phyloP scores from a whole-genome alignment of 2,888 invertebrate species.

The Andrena marginata region DNA sequence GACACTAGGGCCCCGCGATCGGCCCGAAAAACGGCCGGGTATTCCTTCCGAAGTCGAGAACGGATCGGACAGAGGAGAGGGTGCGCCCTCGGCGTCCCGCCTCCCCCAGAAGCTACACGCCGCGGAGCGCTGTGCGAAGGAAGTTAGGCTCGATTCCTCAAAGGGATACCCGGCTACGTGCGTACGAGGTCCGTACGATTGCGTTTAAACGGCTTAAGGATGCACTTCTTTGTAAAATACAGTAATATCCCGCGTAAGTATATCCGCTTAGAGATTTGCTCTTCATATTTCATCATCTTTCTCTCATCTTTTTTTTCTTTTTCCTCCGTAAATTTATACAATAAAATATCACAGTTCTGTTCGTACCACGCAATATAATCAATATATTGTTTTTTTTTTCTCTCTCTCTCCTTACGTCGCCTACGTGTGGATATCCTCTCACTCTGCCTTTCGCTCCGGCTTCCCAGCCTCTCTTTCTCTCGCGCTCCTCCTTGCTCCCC shows the following conservation, averaged over 20 bases:
- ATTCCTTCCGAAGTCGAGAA: conserved; percentile 66
- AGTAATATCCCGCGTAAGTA: conserved; percentile 76
- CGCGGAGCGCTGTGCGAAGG: not conserved
- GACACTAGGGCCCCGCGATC: conserved; percentile 73
- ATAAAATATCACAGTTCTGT: conserved; percentile 85
- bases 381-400: conserved; percentile 73
- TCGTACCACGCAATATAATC: conserved; percentile 84
- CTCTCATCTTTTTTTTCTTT: conserved; percentile 64
- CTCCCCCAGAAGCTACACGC: conserved; percentile 6
- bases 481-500: conserved; percentile 6
- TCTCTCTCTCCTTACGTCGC: conserved; percentile 71
- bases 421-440: conserved; percentile 58
- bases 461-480: conserved; percentile 35
- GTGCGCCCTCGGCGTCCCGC: conserved; percentile 25
- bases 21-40: conserved; percentile 68
- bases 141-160: conserved; percentile 36
- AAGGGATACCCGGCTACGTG: conserved; percentile 65
- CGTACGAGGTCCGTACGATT: conserved; percentile 60
- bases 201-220: conserved; percentile 75
- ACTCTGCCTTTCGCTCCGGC: conserved; percentile 44
- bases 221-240: conserved; percentile 83
- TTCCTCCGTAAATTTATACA: conserved; percentile 81
- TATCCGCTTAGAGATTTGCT: conserved; percentile 74
- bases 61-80: conserved; percentile 63
- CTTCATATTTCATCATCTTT: conserved; percentile 69